These are phyloP conservation scores for Laodelphax striatellus DNA, from an alignment of 1,140 invertebrate species.

Conservation along the genomic window DNA sequence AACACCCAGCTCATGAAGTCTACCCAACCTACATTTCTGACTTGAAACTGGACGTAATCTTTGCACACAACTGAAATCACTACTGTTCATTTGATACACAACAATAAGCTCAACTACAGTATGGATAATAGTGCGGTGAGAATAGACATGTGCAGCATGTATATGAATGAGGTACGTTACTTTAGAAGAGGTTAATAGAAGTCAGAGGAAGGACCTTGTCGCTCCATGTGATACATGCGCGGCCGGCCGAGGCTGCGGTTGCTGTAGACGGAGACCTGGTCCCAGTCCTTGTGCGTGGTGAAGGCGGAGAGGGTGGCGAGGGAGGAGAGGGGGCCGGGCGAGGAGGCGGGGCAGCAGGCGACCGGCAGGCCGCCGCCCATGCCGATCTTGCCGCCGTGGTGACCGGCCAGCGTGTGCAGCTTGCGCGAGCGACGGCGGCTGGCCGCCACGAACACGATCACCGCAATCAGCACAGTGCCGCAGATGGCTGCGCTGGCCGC, in stretches of 20 bases:
- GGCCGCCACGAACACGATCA: conserved; percentile 76
- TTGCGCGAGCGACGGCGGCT: conserved; percentile 51
- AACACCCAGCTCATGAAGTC: no score
- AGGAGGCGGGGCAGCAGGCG: conserved; percentile 60
- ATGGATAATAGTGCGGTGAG: no score
- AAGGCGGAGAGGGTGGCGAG: conserved; percentile 65
- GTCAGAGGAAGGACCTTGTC: conserved; percentile 35
- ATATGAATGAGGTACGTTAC: conserved; percentile 2
- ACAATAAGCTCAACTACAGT: no score
- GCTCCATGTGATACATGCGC: conserved; percentile 61
- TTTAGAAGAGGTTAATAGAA: conserved; percentile 14
- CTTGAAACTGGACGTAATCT: no score
- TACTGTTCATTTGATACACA: no score
- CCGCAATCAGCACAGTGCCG: conserved; percentile 79
- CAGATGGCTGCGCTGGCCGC: conserved; percentile 86
- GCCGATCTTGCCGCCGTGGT: conserved; percentile 41
- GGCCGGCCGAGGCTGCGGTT: conserved; percentile 77
- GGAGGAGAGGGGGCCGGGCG: conserved; percentile 67
- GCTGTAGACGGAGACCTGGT: conserved; percentile 85
- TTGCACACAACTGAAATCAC: no score
- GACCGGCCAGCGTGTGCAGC: conserved; percentile 55
- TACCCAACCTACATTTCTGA: no score
- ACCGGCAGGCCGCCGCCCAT: conserved; percentile 51
- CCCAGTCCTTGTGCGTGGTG: conserved; percentile 81
- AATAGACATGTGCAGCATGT: background rate